phyloP scores from a whole-genome alignment of 2,797 vertebrate genomes.

The Euthynnus affinis region DNA sequence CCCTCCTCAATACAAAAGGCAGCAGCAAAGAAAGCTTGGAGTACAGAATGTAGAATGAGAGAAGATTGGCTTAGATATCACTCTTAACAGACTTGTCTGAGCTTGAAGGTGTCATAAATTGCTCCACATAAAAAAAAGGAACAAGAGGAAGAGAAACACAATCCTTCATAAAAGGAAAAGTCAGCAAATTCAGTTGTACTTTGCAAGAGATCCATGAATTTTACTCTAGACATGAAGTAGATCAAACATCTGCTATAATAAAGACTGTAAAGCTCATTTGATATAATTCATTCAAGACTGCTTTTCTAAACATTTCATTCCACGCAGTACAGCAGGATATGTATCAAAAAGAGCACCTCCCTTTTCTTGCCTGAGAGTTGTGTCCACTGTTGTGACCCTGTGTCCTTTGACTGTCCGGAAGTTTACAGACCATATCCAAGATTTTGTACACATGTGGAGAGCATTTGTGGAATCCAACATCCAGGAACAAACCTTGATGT shows the following conservation, averaged over 20 bases:
- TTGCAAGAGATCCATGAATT: not conserved
- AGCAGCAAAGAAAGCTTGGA: conserved; percentile 33
- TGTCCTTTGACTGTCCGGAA: conserved; percentile 20
- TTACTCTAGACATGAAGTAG: not conserved
- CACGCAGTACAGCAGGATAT: conserved; percentile 39
- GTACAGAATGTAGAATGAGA: conserved; percentile 34
- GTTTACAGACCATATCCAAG: conserved; percentile 16
- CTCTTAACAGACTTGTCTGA: conserved; percentile 67
- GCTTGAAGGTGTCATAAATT: conserved; percentile 72
- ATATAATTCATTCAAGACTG: not conserved
- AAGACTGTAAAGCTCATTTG: not conserved
- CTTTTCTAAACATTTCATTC: conserved; percentile 2
- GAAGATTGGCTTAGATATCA: conserved; percentile 42
- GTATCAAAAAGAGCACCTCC: conserved; percentile 44
- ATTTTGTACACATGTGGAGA: conserved; percentile 48
- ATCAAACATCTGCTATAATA: not conserved
- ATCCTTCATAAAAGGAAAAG: conserved; percentile 22
- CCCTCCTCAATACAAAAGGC: conserved; percentile 45
- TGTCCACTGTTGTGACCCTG: conserved; percentile 5
- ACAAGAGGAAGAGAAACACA: conserved; percentile 26
- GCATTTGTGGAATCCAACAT: conserved; percentile 57
- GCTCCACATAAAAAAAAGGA: conserved; percentile 57
- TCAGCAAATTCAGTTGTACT: conserved; percentile 13
- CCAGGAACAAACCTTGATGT: conserved; percentile 22
- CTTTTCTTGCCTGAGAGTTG: conserved; percentile 51